Evolutionary conservation across 2,797 vertebrate genomes (phyloP).

Genomic region (Dryobates pubescens): DNA sequence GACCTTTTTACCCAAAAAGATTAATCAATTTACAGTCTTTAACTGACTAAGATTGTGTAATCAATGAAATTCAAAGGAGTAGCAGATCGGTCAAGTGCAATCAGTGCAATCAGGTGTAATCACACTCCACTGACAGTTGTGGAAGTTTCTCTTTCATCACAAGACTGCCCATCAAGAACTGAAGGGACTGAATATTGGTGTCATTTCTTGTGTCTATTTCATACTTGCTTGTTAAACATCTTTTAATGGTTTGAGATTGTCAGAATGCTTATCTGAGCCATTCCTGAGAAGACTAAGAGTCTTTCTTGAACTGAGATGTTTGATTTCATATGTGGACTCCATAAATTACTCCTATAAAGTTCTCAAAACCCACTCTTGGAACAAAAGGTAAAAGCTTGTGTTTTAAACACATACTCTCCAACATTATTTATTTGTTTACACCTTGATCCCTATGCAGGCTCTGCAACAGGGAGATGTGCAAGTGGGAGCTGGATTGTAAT

Average conservation of each 20-base stretch:
- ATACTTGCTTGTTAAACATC: background rate
- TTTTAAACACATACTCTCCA: background rate
- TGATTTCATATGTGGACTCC: background rate
- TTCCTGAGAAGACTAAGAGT: background rate
- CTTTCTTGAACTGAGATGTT: background rate
- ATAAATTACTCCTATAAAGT: background rate
- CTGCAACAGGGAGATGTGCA: background rate
- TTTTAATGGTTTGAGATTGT: background rate
- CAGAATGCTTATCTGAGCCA: background rate
- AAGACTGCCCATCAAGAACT: background rate
- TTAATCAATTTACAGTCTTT: background rate
- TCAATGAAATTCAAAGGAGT: background rate
- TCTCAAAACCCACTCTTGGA: background rate
- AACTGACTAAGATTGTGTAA: background rate
- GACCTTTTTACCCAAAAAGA: background rate
- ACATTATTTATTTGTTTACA: background rate
- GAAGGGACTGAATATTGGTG: background rate
- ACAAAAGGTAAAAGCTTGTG: background rate
- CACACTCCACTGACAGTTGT: background rate
- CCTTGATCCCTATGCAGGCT: background rate
- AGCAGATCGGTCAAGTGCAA: background rate
- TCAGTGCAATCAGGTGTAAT: background rate
- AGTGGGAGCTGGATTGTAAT: background rate
- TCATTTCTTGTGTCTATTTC: background rate
- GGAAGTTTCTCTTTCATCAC: background rate